phyloP scores from a whole-genome alignment of 2,888 invertebrate genomes.

The Lathronympha strigana region DNA sequence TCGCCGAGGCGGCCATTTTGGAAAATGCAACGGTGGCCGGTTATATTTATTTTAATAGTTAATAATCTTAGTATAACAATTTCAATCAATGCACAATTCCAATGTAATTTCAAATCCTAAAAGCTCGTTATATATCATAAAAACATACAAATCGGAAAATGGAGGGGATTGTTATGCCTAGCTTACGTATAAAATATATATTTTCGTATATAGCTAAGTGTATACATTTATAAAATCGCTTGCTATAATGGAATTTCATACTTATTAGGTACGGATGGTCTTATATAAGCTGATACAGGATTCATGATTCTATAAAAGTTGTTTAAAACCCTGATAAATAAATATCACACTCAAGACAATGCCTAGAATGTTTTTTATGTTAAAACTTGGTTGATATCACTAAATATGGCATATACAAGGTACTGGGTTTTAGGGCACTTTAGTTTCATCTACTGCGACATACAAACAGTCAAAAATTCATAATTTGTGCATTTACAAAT shows the following conservation, averaged over 20 bases:
- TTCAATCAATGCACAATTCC: slow-evolving; percentile 31
- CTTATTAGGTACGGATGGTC: slow-evolving; percentile 22
- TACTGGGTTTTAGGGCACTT: slow-evolving; percentile 61
- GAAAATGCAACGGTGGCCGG: background rate
- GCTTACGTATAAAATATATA: slow-evolving; percentile 67
- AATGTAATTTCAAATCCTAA: slow-evolving; percentile 31
- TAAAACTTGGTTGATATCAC: slow-evolving; percentile 49
- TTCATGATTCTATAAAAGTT: slow-evolving; percentile 10
- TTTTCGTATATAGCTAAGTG: slow-evolving; percentile 48
- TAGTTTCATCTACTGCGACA: slow-evolving; percentile 46
- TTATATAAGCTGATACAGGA: slow-evolving; percentile 29
- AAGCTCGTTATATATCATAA: slow-evolving; percentile 43
- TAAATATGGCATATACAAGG: slow-evolving; percentile 67
- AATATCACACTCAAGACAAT: slow-evolving; percentile 32
- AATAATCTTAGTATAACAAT: slow-evolving; percentile 12
- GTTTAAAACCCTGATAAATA: slow-evolving; percentile 29
- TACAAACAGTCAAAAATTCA: slow-evolving; percentile 43
- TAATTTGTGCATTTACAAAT: slow-evolving; percentile 35
- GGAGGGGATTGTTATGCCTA: slow-evolving; percentile 67
- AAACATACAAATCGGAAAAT: slow-evolving; percentile 51
- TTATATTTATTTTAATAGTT: slow-evolving; percentile 20
- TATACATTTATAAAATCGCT: slow-evolving; percentile 53
- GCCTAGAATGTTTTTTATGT: slow-evolving; percentile 46
- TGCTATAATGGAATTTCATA: slow-evolving; percentile 36
- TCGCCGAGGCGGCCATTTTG: slow-evolving; percentile 6